A percentile compares a stretch with the other conserved stretches of the same genome.
Evolutionary conservation across 2,888 invertebrate species (phyloP).

Genomic region (Troilus luridus): DNA sequence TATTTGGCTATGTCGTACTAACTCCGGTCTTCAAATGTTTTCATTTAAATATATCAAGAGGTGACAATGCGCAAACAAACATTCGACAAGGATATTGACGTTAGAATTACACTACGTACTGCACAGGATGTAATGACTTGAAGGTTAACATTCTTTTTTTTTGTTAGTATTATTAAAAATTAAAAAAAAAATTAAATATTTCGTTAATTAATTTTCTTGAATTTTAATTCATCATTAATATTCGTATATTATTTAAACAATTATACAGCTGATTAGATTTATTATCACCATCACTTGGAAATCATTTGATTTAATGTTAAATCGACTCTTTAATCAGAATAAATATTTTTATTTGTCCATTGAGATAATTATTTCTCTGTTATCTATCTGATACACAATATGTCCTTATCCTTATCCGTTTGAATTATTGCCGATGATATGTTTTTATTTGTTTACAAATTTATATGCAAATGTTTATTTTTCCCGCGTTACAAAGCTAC

Average conservation of each 20-base stretch:
- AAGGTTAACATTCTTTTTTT: neutral
- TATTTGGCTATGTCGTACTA: neutral
- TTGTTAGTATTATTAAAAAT: neutral
- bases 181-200: too few species aligned
- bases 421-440: neutral
- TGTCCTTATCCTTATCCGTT: neutral
- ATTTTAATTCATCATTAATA: neutral
- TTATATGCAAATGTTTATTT: neutral
- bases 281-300: neutral
- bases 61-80: conserved; percentile 34
- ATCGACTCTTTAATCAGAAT: neutral
- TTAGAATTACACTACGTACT: neutral
- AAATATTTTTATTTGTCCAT: neutral
- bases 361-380: neutral
- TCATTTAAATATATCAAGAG: neutral
- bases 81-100: conserved; percentile 7
- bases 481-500: neutral
- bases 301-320: neutral
- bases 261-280: neutral
- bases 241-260: neutral
- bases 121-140: neutral
- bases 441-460: neutral
- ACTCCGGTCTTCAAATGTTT: neutral
- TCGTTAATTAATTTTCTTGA: too few species aligned
- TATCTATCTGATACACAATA: neutral